These are phyloP conservation scores for Andricus curvator DNA, from an alignment of 2,888 invertebrate species.

Conservation along the genomic window DNA sequence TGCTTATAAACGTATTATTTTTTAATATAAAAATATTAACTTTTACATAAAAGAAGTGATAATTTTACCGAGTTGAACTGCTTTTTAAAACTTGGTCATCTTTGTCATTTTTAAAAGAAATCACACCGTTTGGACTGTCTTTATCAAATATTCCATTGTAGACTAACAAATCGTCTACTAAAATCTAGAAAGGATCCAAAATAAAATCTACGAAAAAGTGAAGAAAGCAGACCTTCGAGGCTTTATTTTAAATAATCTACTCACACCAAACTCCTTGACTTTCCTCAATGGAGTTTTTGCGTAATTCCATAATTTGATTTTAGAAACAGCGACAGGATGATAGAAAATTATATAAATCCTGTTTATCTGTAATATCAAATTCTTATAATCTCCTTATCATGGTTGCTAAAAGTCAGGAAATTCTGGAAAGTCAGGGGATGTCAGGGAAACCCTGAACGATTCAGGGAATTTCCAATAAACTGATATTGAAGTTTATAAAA, in stretches of 20 bases:
- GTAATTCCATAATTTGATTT: constrained; percentile 91
- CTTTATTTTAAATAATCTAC: constrained; percentile 63
- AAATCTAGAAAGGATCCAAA: constrained; percentile 79
- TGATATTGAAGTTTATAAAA: too few species aligned
- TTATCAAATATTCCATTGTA: constrained; percentile 85
- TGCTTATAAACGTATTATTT: background rate
- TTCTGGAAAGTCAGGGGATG: too few species aligned
- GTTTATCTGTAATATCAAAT: constrained; percentile 76
- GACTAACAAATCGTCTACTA: constrained; percentile 89
- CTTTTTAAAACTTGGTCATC: constrained; percentile 68
- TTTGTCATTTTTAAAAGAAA: constrained; percentile 75
- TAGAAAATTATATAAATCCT: constrained; percentile 90
- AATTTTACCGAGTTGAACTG: constrained; percentile 51
- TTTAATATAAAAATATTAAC: background rate
- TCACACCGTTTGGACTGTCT: constrained; percentile 64
- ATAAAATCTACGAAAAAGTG: background rate
- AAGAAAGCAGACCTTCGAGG: background rate
- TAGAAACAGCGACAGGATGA: constrained; percentile 85
- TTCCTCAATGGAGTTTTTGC: constrained; percentile 88
- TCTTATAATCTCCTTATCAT: background rate
- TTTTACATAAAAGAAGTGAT: background rate
- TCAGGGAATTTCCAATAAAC: too few species aligned
- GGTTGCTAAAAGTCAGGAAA: too few species aligned
- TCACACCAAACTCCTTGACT: constrained; percentile 90
- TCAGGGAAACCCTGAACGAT: too few species aligned